Evolutionary conservation across 2,888 invertebrate genomes (phyloP).

Genomic region (Stenoptilia bipunctidactyla): DNA sequence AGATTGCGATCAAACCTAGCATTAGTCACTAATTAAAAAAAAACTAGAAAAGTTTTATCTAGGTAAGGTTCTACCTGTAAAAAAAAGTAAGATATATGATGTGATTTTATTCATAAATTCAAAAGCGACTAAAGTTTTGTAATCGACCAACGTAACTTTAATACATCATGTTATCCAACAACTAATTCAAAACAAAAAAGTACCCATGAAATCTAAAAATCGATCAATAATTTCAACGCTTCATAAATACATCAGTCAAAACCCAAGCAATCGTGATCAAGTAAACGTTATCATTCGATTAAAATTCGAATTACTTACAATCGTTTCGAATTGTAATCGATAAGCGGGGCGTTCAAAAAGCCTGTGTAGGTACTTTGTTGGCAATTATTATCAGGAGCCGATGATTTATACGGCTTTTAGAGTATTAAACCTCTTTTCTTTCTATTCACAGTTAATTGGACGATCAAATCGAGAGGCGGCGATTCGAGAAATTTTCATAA

Average conservation of each 20-base stretch:
- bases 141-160: too few species aligned
- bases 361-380: constrained; percentile 9
- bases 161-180: too few species aligned
- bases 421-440: constrained; percentile 59
- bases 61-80: too few species aligned
- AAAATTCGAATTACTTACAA: constrained; percentile 17
- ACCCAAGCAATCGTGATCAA: background rate
- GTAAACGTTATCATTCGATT: constrained; percentile 2
- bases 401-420: constrained; percentile 55
- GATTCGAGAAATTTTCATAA: constrained; percentile 20
- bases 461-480: constrained; percentile 44
- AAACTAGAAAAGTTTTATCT: too few species aligned
- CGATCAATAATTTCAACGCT: too few species aligned
- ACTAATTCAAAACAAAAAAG: too few species aligned
- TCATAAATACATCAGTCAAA: background rate
- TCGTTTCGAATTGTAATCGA: constrained; percentile 26
- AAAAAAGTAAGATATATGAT: too few species aligned
- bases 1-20: too few species aligned
- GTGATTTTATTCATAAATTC: too few species aligned
- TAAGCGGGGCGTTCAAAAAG: constrained; percentile 10
- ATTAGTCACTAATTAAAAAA: too few species aligned
- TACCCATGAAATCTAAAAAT: too few species aligned
- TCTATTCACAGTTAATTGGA: constrained; percentile 57
- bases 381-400: constrained; percentile 45
- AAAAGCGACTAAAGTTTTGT: too few species aligned